phyloP scores from a whole-genome alignment of 2,113 vertebrate species.

The Rynchops niger region DNA sequence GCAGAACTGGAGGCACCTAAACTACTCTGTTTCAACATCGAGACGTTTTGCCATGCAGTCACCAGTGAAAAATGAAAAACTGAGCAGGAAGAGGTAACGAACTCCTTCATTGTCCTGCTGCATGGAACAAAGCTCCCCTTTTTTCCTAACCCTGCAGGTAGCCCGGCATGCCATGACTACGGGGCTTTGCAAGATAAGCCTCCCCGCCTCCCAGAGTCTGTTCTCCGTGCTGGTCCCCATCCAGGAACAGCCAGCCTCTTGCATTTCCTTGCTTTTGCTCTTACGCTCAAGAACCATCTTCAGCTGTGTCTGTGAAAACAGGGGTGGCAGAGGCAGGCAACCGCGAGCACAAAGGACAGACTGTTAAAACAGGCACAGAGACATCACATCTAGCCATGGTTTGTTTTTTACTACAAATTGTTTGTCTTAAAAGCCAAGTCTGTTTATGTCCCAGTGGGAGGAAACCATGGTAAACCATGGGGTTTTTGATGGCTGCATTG shows the following conservation, averaged over 20 bases:
- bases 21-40: background rate
- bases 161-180: background rate
- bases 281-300: background rate
- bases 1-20: background rate
- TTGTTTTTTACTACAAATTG: background rate
- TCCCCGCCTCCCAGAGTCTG: background rate
- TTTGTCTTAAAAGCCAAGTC: background rate
- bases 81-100: background rate
- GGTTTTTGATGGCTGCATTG: background rate
- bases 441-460: background rate
- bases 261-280: background rate
- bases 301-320: background rate
- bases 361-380: background rate
- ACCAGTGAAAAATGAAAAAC: background rate
- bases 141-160: background rate
- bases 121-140: background rate
- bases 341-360: no score
- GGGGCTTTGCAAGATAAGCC: background rate
- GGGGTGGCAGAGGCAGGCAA: background rate
- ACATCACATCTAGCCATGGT: background rate
- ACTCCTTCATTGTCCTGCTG: background rate
- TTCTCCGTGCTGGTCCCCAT: background rate
- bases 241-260: background rate
- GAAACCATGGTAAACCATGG: background rate
- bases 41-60: background rate